phyloP scores from a whole-genome alignment of 2,888 invertebrate species.

The Tineola bisselliella region DNA sequence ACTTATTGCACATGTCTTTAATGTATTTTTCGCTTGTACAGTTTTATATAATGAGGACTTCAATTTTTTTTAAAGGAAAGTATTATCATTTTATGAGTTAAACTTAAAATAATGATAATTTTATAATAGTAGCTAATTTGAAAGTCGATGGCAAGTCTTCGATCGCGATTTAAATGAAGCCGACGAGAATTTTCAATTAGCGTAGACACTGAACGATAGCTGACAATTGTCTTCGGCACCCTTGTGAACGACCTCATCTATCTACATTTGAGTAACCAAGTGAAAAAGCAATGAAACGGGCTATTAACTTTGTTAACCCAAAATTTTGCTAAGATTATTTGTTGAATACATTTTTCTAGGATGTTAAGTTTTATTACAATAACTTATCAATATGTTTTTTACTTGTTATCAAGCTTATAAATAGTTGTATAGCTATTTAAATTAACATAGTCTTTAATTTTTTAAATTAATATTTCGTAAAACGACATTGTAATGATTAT shows the following conservation, averaged over 20 bases:
- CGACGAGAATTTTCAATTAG: constrained; percentile 64
- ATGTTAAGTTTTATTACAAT: neutral
- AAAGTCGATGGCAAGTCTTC: constrained; percentile 39
- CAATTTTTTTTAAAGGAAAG: neutral
- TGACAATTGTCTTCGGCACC: constrained; percentile 57
- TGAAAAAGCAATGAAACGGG: constrained; percentile 62
- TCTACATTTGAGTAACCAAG: constrained; percentile 64
- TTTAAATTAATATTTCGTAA: no score
- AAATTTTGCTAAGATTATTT: constrained; percentile 27
- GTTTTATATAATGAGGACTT: neutral
- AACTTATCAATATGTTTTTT: neutral
- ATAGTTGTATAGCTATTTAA: no score
- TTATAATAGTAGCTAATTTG: constrained; percentile 41
- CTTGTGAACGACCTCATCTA: constrained; percentile 43
- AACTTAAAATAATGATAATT: neutral
- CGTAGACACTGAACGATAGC: constrained; percentile 59
- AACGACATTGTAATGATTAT: no score
- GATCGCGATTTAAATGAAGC: constrained; percentile 60
- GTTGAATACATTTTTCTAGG: neutral
- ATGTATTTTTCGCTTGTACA: neutral
- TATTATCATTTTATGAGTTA: neutral
- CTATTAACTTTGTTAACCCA: constrained; percentile 56
- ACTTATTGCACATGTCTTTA: neutral
- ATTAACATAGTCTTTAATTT: no score
- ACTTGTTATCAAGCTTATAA: no score